phyloP scores from a whole-genome alignment of 2,113 vertebrate species.

The Hemicordylus capensis region DNA sequence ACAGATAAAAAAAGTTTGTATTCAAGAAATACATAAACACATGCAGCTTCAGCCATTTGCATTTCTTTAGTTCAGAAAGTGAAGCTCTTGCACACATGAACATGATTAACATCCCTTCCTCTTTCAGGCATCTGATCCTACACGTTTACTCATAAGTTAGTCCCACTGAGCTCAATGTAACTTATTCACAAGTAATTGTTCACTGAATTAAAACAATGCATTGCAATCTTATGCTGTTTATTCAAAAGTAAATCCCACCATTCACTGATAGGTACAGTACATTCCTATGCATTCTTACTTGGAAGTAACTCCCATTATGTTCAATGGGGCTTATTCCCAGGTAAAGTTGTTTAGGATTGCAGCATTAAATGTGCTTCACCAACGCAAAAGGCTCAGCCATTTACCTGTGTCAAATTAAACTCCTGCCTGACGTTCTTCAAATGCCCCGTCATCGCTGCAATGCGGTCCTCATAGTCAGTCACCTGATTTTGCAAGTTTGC shows the following conservation, averaged over 20 bases:
- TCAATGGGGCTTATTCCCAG: too few relatives aligned
- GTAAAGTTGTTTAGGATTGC: background rate
- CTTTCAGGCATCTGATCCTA: background rate
- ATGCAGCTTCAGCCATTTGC: background rate
- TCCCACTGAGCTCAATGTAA: background rate
- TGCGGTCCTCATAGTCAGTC: constrained; percentile 74
- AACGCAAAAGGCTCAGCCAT: background rate
- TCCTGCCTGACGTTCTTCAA: constrained; percentile 86
- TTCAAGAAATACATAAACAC: background rate
- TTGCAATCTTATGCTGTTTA: background rate
- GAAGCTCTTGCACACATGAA: background rate
- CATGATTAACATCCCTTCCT: background rate
- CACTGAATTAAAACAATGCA: background rate
- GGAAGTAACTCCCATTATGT: too few relatives aligned
- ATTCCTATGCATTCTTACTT: too few relatives aligned
- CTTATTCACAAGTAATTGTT: background rate
- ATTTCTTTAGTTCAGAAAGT: too few relatives aligned
- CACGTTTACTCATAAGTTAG: background rate
- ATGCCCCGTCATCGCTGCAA: constrained; percentile 73
- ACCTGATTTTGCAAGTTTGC: constrained; percentile 74
- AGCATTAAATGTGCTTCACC: background rate
- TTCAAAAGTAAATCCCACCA: background rate
- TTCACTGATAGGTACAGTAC: background rate
- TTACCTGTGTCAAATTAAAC: constrained; percentile 84
- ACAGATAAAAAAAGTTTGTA: background rate